Evolutionary conservation across 2,888 invertebrate species (phyloP).

Genomic region (Ichneumoninae sp.): DNA sequence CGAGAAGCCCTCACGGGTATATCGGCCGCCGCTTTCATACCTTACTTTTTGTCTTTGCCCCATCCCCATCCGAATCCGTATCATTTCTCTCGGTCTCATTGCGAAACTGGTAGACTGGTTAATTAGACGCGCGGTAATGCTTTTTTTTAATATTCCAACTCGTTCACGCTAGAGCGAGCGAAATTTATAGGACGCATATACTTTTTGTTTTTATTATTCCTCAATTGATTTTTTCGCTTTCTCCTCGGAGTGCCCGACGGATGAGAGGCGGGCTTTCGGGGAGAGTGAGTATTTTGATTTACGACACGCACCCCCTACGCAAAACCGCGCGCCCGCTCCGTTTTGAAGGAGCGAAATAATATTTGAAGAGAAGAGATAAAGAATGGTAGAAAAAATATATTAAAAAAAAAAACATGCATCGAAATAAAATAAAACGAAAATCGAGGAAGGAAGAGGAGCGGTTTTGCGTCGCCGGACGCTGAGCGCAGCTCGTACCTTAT

Average conservation of each 20-base stretch:
- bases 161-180: constrained; percentile 24
- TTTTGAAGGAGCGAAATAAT: constrained; percentile 62
- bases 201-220: constrained; percentile 41
- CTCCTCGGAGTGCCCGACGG: constrained; percentile 34
- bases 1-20: constrained; percentile 55
- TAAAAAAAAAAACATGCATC: constrained; percentile 43
- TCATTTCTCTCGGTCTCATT: constrained; percentile 55
- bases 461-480: constrained; percentile 71
- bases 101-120: constrained; percentile 48
- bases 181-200: constrained; percentile 62
- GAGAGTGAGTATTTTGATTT: constrained; percentile 67
- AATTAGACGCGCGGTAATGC: constrained; percentile 59
- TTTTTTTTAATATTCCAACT: constrained; percentile 38
- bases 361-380: constrained; percentile 62
- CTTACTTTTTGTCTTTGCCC: constrained; percentile 18
- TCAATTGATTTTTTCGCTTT: constrained; percentile 66
- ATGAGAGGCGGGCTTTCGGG: constrained; percentile 40
- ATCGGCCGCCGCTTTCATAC: constrained; percentile 67
- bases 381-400: constrained; percentile 48
- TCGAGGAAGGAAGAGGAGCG: constrained; percentile 71
- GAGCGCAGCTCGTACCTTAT: constrained; percentile 73
- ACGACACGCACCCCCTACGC: constrained; percentile 59
- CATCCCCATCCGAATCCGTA: constrained; percentile 42
- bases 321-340: constrained; percentile 25
- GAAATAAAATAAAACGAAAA: constrained; percentile 54